These are phyloP conservation scores for Papilio xuthus DNA, from an alignment of 1,140 invertebrate species.

Conservation along the genomic window DNA sequence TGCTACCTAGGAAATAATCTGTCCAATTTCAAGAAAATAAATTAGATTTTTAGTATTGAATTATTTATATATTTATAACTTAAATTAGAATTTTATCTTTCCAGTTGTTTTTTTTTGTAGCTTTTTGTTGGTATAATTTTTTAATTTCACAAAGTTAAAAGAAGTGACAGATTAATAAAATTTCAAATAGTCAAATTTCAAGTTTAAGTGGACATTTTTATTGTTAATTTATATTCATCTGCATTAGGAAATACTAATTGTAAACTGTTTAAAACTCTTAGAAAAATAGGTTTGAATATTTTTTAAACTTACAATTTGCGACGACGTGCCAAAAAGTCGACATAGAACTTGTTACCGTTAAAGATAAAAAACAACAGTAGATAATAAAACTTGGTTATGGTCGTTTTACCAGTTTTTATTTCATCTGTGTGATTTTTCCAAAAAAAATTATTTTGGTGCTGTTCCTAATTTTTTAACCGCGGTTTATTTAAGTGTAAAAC, in stretches of 20 bases:
- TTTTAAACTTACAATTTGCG: slow-evolving; percentile 24
- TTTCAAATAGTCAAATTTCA: neutral
- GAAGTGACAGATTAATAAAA: too few species aligned
- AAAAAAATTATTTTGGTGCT: slow-evolving; percentile 41
- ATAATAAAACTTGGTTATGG: slow-evolving; percentile 27
- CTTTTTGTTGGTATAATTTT: neutral
- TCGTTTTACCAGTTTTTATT: slow-evolving; percentile 19
- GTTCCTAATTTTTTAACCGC: slow-evolving; percentile 41
- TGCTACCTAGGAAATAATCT: neutral
- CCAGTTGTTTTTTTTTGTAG: too few species aligned
- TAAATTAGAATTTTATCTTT: too few species aligned
- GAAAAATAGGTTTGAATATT: neutral
- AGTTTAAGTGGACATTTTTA: neutral
- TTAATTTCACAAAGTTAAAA: neutral
- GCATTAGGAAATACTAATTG: neutral
- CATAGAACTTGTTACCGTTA: slow-evolving; percentile 39
- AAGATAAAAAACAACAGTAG: slow-evolving; percentile 21
- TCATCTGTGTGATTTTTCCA: slow-evolving; percentile 24
- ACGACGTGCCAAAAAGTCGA: slow-evolving; percentile 37
- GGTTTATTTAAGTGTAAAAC: slow-evolving; percentile 11
- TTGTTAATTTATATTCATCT: neutral
- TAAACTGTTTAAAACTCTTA: neutral
- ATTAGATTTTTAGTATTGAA: neutral
- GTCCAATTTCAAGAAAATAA: neutral
- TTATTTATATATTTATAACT: neutral